A percentile compares a stretch with the other conserved stretches of the same genome.
phyloP scores from a whole-genome alignment of 2,888 invertebrate species.

The Ochropleura plecta region DNA sequence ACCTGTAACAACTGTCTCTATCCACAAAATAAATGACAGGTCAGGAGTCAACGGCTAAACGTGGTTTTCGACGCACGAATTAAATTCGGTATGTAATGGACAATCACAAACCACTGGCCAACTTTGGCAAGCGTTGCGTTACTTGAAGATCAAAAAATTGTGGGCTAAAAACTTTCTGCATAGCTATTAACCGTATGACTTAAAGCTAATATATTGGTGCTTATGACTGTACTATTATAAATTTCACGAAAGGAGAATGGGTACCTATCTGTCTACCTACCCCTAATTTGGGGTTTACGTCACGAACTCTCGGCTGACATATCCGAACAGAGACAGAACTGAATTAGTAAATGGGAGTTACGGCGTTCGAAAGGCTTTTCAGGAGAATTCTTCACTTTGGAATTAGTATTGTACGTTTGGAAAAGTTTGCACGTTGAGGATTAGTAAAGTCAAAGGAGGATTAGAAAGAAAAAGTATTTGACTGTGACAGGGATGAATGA shows the following conservation, averaged over 20 bases:
- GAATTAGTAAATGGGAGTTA: conserved; percentile 20
- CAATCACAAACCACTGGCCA: not conserved
- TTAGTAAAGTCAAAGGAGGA: not conserved
- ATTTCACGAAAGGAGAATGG: not conserved
- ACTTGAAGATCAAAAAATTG: not conserved
- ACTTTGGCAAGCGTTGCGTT: not conserved
- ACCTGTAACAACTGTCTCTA: not conserved
- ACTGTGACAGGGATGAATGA: no score
- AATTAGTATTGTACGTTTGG: not conserved
- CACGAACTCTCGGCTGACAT: conserved; percentile 33
- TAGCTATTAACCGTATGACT: no score
- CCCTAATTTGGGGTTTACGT: conserved; percentile 36
- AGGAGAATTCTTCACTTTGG: not conserved
- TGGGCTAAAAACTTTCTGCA: no score
- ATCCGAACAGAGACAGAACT: conserved; percentile 8
- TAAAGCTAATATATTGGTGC: not conserved
- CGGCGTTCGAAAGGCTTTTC: not conserved
- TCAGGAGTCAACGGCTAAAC: not conserved
- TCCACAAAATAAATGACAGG: no score
- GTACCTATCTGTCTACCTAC: not conserved
- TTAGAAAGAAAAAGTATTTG: no score
- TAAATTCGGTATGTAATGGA: not conserved
- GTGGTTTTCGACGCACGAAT: not conserved
- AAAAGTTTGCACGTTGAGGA: not conserved
- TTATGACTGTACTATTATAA: conserved; percentile 11